Conservation (phyloP, 2,888 invertebrate species). For the Drosophila pseudotakahashii region DNA sequence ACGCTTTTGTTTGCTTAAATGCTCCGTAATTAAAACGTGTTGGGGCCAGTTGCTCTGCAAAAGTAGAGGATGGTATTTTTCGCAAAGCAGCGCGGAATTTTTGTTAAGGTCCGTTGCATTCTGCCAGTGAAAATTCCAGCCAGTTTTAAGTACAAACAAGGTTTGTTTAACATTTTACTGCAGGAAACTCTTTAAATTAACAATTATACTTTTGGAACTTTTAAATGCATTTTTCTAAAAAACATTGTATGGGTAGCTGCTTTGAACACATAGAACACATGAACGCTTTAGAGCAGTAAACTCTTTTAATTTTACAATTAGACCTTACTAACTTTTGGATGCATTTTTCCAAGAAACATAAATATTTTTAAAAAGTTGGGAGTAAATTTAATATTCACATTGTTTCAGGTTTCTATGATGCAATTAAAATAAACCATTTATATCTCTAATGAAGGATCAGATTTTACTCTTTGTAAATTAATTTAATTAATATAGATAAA, state of each 20-base stretch:
- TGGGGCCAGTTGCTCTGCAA: slow-evolving; percentile 13
- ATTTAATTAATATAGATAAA: background rate
- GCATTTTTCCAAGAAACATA: no score
- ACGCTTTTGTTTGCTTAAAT: slow-evolving; percentile 64
- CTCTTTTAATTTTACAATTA: background rate
- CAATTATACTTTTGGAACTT: background rate
- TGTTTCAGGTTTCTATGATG: no score
- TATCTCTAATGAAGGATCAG: no score
- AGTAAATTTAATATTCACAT: no score
- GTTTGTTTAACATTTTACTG: slow-evolving; percentile 4
- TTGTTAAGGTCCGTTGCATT: slow-evolving; percentile 19
- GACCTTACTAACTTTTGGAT: no score
- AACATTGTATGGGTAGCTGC: background rate
- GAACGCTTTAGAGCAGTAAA: no score
- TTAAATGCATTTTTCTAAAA: background rate
- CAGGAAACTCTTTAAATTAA: background rate
- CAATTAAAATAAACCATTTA: no score
- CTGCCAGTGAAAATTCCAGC: slow-evolving; percentile 1
- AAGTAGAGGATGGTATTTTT: slow-evolving; percentile 4
- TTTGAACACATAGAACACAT: no score
- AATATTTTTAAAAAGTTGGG: no score
- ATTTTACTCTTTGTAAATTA: background rate
- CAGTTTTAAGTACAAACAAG: background rate
- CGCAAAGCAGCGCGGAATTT: slow-evolving; percentile 5
- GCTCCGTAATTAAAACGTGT: slow-evolving; percentile 67